Evolutionary conservation across 2,888 invertebrate genomes (phyloP).

Genomic region (Barypeithes pellucidus): DNA sequence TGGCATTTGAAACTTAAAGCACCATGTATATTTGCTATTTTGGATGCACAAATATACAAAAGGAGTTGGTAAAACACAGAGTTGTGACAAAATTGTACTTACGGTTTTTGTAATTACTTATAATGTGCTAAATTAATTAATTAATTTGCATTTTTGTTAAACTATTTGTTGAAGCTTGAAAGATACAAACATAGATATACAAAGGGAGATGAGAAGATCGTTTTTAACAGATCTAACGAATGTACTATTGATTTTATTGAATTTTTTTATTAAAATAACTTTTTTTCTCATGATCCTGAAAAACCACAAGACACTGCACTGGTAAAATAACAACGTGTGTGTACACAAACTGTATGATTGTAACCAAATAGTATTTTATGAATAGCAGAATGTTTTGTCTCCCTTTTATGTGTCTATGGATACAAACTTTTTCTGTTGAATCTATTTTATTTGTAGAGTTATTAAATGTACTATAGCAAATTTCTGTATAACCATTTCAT

Average conservation of each 20-base stretch:
- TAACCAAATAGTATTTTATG: no score
- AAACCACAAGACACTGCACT: no score
- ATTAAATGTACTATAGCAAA: conserved; percentile 14
- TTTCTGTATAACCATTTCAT: conserved; percentile 49
- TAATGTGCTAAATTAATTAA: neutral
- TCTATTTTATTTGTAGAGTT: conserved; percentile 13
- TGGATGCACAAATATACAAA: conserved; percentile 28
- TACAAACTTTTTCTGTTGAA: no score
- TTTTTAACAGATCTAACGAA: no score
- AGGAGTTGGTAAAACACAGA: neutral
- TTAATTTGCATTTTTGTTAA: neutral
- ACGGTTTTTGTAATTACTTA: conserved; percentile 1
- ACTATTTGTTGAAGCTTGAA: neutral
- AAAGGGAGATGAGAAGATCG: no score
- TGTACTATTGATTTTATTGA: no score
- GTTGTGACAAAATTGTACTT: conserved; percentile 6
- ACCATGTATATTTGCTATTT: conserved; percentile 19
- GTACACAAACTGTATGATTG: no score
- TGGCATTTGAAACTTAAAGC: neutral
- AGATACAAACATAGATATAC: neutral
- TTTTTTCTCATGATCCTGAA: no score
- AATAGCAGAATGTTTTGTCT: no score
- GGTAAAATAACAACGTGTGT: no score
- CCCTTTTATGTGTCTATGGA: no score
- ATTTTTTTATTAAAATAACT: no score